Conservation (phyloP, 2,113 vertebrate genomes). For the Tachysurus vachellii region DNA sequence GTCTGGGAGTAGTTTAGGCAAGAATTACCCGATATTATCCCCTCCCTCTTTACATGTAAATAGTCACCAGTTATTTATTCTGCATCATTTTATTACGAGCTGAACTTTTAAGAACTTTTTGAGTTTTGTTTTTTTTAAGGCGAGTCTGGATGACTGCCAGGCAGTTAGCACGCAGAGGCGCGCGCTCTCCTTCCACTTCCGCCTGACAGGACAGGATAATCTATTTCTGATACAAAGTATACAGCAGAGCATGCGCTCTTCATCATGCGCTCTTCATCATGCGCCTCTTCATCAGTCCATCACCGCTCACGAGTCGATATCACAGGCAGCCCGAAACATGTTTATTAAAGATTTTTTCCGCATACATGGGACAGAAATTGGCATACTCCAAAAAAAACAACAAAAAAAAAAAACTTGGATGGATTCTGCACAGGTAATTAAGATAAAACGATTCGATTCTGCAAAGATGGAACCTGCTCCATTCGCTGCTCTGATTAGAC, state of each 20-base stretch:
- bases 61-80: not conserved
- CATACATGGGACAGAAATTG: conserved; percentile 56
- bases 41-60: not conserved
- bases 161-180: conserved; percentile 39
- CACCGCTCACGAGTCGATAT: conserved; percentile 57
- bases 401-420: conserved; percentile 63
- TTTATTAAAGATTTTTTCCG: conserved; percentile 58
- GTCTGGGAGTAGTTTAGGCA: not conserved
- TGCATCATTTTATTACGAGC: not conserved
- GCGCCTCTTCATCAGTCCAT: conserved; percentile 61
- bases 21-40: not conserved
- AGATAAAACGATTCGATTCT: conserved; percentile 76
- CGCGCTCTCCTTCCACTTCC: conserved; percentile 30
- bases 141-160: conserved; percentile 23
- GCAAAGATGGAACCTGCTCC: conserved; percentile 66
- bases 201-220: conserved; percentile 56
- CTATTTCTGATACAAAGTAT: conserved; percentile 61
- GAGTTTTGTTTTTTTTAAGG: not conserved
- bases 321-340: conserved; percentile 58
- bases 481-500: conserved; percentile 70
- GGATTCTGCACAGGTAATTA: conserved; percentile 74
- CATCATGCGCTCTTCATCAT: too few species aligned
- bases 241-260: conserved; percentile 56
- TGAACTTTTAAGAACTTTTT: not conserved
- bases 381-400: conserved; percentile 43